Evolutionary conservation across 2,888 invertebrate species (phyloP).

Genomic region (Bembecia ichneumoniformis): DNA sequence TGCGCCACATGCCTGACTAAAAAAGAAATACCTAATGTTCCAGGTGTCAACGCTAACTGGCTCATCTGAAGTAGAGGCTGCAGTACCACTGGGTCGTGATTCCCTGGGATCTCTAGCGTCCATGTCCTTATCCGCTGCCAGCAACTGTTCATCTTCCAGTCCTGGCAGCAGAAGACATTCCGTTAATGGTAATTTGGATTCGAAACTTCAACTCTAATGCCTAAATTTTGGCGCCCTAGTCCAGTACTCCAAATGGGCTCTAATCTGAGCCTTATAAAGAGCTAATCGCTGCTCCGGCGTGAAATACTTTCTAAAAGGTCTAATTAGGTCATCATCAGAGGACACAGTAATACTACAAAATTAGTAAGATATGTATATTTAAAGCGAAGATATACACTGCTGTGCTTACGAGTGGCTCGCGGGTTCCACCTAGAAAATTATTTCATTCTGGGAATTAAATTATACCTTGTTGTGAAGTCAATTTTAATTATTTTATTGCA

Average conservation of each 20-base stretch:
- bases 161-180: slow-evolving; percentile 85
- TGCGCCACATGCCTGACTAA: neutral
- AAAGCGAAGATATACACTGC: too few relatives aligned
- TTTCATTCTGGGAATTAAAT: too few relatives aligned
- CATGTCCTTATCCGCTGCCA: slow-evolving; percentile 82
- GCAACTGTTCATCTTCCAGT: slow-evolving; percentile 82
- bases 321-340: too few relatives aligned
- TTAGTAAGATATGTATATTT: too few relatives aligned
- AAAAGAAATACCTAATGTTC: slow-evolving; percentile 8
- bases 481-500: neutral
- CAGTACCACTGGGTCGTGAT: slow-evolving; percentile 63
- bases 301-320: too few relatives aligned
- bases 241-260: too few relatives aligned
- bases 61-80: slow-evolving; percentile 79
- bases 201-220: neutral
- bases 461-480: neutral
- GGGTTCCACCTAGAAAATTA: too few relatives aligned
- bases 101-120: slow-evolving; percentile 82
- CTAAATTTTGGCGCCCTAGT: too few relatives aligned
- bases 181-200: slow-evolving; percentile 73
- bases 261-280: too few relatives aligned
- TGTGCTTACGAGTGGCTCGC: too few relatives aligned
- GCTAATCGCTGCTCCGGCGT: too few relatives aligned
- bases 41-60: slow-evolving; percentile 88
- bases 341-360: too few relatives aligned